A percentile compares a stretch with the other conserved stretches of the same genome.
Evolutionary conservation across 2,888 invertebrate species (phyloP).

Genomic region (Cerastis rubricosa): DNA sequence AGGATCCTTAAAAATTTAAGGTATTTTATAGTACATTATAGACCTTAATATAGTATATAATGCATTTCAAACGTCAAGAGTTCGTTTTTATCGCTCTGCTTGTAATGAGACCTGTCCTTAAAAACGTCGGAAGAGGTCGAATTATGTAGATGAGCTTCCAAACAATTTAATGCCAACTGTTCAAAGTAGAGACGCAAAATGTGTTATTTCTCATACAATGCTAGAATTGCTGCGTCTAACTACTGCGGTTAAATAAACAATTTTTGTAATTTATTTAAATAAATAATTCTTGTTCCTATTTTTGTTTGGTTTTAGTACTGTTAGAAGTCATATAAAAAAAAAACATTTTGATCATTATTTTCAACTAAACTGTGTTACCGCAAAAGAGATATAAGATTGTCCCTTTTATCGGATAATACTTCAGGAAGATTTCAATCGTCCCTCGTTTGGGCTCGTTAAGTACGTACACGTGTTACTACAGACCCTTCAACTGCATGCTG

Average conservation of each 20-base stretch:
- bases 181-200: conserved; percentile 13
- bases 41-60: too few relatives aligned
- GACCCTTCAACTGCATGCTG: conserved; percentile 17
- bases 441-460: conserved; percentile 18
- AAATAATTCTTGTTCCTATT: too few relatives aligned
- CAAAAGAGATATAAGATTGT: conserved; percentile 20
- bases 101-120: not conserved
- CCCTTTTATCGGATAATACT: conserved; percentile 25
- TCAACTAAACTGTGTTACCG: conserved; percentile 3
- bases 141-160: conserved; percentile 30
- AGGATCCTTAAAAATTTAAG: not conserved
- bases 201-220: too few relatives aligned
- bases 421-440: conserved; percentile 3
- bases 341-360: not conserved
- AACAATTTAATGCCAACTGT: conserved; percentile 16
- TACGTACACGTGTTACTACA: conserved; percentile 31
- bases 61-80: not conserved
- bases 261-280: too few relatives aligned
- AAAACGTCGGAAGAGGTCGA: not conserved
- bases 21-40: not conserved
- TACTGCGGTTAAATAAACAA: too few relatives aligned
- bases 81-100: not conserved
- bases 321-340: too few relatives aligned
- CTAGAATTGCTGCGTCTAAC: too few relatives aligned
- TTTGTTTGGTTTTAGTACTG: not conserved